These are phyloP conservation scores for Podarcis siculus DNA, from an alignment of 2,797 vertebrate genomes.

Conservation along the genomic window DNA sequence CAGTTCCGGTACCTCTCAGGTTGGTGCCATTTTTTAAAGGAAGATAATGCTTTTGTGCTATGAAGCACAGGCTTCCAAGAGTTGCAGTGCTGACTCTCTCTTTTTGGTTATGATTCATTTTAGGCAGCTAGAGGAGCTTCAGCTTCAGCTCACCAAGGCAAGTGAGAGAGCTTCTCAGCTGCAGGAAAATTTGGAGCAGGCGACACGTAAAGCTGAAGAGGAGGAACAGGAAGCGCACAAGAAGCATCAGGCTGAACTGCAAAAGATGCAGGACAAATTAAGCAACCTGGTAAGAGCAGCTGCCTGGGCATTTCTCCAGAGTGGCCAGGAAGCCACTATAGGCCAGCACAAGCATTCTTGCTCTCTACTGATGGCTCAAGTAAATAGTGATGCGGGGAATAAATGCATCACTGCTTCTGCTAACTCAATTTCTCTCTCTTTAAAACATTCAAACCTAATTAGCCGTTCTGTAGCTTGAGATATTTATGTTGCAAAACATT, in stretches of 20 bases:
- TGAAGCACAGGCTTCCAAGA: neutral
- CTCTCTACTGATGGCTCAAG: neutral
- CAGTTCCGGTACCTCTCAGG: too few relatives aligned
- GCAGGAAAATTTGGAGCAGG: conserved; percentile 81
- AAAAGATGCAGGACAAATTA: conserved; percentile 81
- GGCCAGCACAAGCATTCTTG: neutral
- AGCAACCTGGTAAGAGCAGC: conserved; percentile 81
- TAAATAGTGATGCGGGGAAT: neutral
- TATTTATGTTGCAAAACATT: neutral
- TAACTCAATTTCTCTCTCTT: neutral
- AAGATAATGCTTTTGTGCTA: neutral
- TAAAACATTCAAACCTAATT: too few relatives aligned
- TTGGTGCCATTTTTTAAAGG: neutral
- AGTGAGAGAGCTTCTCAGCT: conserved; percentile 82
- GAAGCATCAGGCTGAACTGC: conserved; percentile 81
- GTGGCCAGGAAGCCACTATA: neutral
- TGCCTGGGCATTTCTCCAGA: neutral
- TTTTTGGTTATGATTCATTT: conserved; percentile 38
- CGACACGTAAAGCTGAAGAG: conserved; percentile 81
- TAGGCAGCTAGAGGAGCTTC: conserved; percentile 89
- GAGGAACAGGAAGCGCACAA: conserved; percentile 78
- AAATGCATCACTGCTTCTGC: neutral
- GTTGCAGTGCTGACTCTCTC: conserved; percentile 43
- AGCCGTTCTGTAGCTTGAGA: neutral
- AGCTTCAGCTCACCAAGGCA: conserved; percentile 85